Conservation (phyloP, 2,797 vertebrate species). For the Gymnothorax javanicus region DNA sequence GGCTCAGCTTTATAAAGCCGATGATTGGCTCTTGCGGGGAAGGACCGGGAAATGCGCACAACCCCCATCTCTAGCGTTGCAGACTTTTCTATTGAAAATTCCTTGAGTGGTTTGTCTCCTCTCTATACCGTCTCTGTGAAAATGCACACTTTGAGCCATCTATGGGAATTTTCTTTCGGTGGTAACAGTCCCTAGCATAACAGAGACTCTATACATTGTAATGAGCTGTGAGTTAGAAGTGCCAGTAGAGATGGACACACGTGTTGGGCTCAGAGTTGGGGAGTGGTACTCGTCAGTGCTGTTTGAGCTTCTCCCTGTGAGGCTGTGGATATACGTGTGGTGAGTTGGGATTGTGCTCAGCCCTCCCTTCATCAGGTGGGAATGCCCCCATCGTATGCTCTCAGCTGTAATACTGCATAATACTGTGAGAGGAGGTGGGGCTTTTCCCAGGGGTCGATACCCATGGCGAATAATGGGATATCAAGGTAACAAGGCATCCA, state of each 20-base stretch:
- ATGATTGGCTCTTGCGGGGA: too few species aligned
- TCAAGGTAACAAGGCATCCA: slow-evolving; percentile 62
- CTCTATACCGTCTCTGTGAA: too few species aligned
- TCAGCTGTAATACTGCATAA: slow-evolving; percentile 58
- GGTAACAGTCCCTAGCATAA: not conserved
- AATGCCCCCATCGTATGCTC: slow-evolving; percentile 52
- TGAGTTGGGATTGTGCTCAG: slow-evolving; percentile 58
- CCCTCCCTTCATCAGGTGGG: slow-evolving; percentile 47
- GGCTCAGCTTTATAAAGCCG: too few species aligned
- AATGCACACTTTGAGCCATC: not conserved
- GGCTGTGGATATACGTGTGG: slow-evolving; percentile 61
- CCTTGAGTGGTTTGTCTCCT: too few species aligned
- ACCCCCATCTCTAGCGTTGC: too few species aligned
- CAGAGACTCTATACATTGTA: not conserved
- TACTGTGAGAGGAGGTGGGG: slow-evolving; percentile 54
- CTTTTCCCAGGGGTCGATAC: slow-evolving; percentile 70
- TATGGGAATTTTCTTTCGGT: not conserved
- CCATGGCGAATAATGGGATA: slow-evolving; percentile 61
- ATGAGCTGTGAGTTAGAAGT: slow-evolving; percentile 34
- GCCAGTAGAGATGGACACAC: slow-evolving; percentile 1
- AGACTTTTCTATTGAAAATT: too few species aligned
- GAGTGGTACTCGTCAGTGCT: slow-evolving; percentile 53
- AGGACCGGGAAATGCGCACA: too few species aligned
- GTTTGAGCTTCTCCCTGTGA: slow-evolving; percentile 59
- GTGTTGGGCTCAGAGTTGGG: slow-evolving; percentile 25